Evolutionary conservation across 2,797 vertebrate species (phyloP), one percentile per base, ranked within the genome.

Genomic region (Schizopygopsis pylzovi): DNA sequence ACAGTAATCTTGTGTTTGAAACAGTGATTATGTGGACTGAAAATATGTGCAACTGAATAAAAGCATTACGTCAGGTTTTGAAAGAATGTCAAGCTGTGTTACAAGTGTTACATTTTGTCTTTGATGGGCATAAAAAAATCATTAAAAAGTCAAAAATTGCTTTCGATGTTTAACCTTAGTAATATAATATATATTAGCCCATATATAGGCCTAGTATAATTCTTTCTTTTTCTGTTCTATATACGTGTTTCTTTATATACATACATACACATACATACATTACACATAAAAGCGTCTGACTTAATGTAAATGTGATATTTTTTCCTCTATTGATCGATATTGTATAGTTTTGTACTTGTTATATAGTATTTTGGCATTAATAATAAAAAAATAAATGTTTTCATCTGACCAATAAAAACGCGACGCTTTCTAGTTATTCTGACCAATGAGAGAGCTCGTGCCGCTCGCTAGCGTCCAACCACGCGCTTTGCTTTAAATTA

Each of bases 371-470:
- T 61, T 25, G n/a, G 4, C n/a, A 25, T n/a, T 25, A 25, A 25
- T n/a, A 61, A 25, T 13, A n/a, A 59, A 54, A 54, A 7, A 10
- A 56, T 3, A 56, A 56, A 18, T 12, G 0, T n/a, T 12, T 39
- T 49, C 2, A 65, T 39, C 72, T 20, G 80, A 63, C 87, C 87
- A 90, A 88, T 89, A 16, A 72, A 25, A 45, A 25, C 11, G 6
- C 63, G 41, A 3, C 37, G 37, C 25, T 71, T 81, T 81, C 49
- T 20, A 47, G 12, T 67, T 18, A 4, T 63, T 83, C 22, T 87
- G 88, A 82, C 93, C 93, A 93, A 94, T 94, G 81, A 87, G 71
- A 71, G 65, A 41, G 18, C 15, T 76, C 84, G 47, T 73, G 61
- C 67, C 65, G 67, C 76, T 65, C 37, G 20, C 22, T 5, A 68